Percentiles rank a stretch among this genome's conserved stretches.
Conservation (phyloP, 2,797 vertebrate genomes). For the Sandelia bainsii region DNA sequence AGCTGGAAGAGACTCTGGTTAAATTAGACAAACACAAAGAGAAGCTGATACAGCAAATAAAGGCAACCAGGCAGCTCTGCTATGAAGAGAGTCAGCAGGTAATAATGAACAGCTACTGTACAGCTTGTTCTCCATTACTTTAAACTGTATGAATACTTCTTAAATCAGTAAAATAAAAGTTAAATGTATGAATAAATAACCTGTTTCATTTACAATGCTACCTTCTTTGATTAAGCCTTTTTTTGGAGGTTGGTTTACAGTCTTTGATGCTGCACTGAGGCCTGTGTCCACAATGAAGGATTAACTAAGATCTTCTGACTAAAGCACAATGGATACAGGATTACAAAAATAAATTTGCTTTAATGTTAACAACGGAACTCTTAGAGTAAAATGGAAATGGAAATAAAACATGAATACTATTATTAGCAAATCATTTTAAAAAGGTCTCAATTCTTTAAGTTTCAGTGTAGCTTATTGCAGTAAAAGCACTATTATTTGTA, state of each 20-base stretch:
- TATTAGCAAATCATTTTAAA: too few relatives aligned
- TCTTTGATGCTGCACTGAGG: not conserved
- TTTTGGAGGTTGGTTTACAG: not conserved
- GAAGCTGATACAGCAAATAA: constrained; percentile 88
- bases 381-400: too few relatives aligned
- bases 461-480: too few relatives aligned
- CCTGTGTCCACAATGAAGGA: too few relatives aligned
- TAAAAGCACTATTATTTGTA: too few relatives aligned
- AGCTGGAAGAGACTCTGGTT: constrained; percentile 90
- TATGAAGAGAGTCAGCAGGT: constrained; percentile 91
- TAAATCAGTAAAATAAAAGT: not conserved
- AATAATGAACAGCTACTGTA: not conserved
- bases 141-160: not conserved
- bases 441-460: too few relatives aligned
- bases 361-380: too few relatives aligned
- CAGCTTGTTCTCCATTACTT: not conserved
- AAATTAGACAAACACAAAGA: constrained; percentile 90
- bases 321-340: too few relatives aligned
- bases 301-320: too few relatives aligned
- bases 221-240: not conserved
- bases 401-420: too few relatives aligned
- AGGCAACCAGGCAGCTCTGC: constrained; percentile 87
- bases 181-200: not conserved
- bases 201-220: not conserved
- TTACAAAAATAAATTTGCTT: too few relatives aligned